phyloP scores from a whole-genome alignment of 2,888 invertebrate genomes.

The Meiosimyza decipiens region DNA sequence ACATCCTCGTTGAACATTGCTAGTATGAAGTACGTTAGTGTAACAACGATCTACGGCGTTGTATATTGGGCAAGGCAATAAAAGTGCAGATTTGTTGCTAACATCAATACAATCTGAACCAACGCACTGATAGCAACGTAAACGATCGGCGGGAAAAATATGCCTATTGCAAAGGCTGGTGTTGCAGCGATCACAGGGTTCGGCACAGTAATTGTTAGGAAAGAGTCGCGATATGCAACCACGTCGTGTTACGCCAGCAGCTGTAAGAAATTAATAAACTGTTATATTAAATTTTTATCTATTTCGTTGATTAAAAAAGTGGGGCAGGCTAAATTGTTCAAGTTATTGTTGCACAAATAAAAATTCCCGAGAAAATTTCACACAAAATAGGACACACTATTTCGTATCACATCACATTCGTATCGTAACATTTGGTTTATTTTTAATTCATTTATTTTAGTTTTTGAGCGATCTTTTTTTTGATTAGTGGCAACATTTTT shows the following conservation, averaged over 20 bases:
- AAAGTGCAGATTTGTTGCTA: constrained; percentile 40
- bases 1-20: constrained; percentile 56
- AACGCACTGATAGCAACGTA: constrained; percentile 58
- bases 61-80: constrained; percentile 57
- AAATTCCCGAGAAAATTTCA: too few species aligned
- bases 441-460: too few species aligned
- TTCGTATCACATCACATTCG: too few species aligned
- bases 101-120: constrained; percentile 56
- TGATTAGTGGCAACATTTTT: too few species aligned
- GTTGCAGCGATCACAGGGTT: constrained; percentile 55
- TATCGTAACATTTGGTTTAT: too few species aligned
- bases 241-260: constrained; percentile 56
- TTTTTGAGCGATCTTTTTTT: too few species aligned
- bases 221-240: constrained; percentile 55
- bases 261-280: constrained; percentile 30
- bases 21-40: constrained; percentile 54
- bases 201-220: constrained; percentile 55
- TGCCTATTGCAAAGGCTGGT: constrained; percentile 57
- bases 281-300: too few species aligned
- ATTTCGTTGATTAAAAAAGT: too few species aligned
- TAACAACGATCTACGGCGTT: constrained; percentile 55
- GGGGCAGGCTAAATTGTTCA: too few species aligned
- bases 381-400: too few species aligned
- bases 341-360: too few species aligned
- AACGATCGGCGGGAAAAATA: constrained; percentile 54